Percentiles rank a stretch among this genome's conserved stretches.
phyloP scores from a whole-genome alignment of 2,797 vertebrate species.

The Busarellus nigricollis region DNA sequence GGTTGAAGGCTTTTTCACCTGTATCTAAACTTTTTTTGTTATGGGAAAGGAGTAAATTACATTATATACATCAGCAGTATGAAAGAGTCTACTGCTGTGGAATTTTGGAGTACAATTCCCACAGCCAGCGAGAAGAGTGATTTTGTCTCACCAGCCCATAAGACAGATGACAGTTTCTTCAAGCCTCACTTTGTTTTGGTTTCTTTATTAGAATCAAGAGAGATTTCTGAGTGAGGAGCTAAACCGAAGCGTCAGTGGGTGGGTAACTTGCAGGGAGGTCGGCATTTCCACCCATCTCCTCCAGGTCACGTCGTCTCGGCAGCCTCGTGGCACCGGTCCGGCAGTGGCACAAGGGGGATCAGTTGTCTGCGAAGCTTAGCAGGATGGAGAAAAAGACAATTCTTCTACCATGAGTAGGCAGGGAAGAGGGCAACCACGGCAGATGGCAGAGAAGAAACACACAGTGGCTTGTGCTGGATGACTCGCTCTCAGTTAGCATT shows the following conservation, averaged over 20 bases:
- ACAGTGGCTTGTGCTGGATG: not conserved
- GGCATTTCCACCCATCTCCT: not conserved
- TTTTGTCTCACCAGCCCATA: not conserved
- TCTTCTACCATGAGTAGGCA: not conserved
- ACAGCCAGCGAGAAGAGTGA: not conserved
- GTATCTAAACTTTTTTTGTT: not conserved
- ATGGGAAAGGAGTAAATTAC: not conserved
- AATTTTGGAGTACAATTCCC: not conserved
- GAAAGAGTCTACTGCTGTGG: not conserved
- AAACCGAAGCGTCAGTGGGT: not conserved
- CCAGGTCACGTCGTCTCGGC: not conserved
- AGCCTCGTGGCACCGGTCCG: not conserved
- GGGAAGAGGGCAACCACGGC: not conserved
- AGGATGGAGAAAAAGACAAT: not conserved
- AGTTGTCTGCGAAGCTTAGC: not conserved
- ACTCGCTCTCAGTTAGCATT: not conserved
- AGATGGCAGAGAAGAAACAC: constrained; percentile 1
- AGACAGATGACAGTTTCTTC: not conserved
- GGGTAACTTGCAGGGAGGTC: not conserved
- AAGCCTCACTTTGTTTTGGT: not conserved
- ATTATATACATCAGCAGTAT: not conserved
- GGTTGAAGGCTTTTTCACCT: not conserved
- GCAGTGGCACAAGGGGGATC: not conserved
- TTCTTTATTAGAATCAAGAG: not conserved
- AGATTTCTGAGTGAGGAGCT: not conserved